Conservation (phyloP, 2,888 invertebrate species). For the Dastarcus helophoroides region DNA sequence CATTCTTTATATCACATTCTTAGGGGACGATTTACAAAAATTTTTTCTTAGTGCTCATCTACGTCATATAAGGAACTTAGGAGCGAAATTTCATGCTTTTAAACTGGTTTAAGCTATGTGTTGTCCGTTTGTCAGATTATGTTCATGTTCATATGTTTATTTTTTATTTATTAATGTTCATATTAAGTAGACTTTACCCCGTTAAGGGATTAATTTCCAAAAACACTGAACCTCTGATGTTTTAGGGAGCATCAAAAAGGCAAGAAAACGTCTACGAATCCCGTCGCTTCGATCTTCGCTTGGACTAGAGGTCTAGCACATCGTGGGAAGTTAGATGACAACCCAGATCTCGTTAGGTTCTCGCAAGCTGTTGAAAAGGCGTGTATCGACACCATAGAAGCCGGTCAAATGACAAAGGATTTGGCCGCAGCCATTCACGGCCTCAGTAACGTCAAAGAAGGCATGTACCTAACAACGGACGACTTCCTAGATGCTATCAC, state of each 20-base stretch:
- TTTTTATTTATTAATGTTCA: too few relatives aligned
- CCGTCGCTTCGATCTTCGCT: slow-evolving; percentile 83
- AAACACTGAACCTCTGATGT: not conserved
- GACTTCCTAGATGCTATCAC: slow-evolving; percentile 77
- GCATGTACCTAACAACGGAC: slow-evolving; percentile 73
- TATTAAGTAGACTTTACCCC: not conserved
- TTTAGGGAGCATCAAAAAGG: slow-evolving; percentile 76
- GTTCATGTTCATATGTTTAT: too few relatives aligned
- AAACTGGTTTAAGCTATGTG: too few relatives aligned
- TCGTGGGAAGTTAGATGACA: slow-evolving; percentile 70
- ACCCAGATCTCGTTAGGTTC: slow-evolving; percentile 62
- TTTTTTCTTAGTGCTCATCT: too few relatives aligned
- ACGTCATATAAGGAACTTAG: too few relatives aligned
- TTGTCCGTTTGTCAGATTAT: too few relatives aligned
- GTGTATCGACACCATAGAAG: slow-evolving; percentile 71
- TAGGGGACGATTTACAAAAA: too few relatives aligned
- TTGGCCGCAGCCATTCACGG: slow-evolving; percentile 80
- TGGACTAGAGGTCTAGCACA: slow-evolving; percentile 81
- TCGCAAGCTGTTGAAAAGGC: slow-evolving; percentile 63
- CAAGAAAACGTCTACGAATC: slow-evolving; percentile 78
- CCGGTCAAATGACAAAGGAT: slow-evolving; percentile 82
- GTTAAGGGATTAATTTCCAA: not conserved
- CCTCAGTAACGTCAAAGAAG: slow-evolving; percentile 65
- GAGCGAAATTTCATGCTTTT: too few relatives aligned
- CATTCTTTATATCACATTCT: too few relatives aligned